Evolutionary conservation across 2,113 vertebrate species (phyloP), one percentile per base, ranked within the genome.

Genomic region (Nesogale talazaci): DNA sequence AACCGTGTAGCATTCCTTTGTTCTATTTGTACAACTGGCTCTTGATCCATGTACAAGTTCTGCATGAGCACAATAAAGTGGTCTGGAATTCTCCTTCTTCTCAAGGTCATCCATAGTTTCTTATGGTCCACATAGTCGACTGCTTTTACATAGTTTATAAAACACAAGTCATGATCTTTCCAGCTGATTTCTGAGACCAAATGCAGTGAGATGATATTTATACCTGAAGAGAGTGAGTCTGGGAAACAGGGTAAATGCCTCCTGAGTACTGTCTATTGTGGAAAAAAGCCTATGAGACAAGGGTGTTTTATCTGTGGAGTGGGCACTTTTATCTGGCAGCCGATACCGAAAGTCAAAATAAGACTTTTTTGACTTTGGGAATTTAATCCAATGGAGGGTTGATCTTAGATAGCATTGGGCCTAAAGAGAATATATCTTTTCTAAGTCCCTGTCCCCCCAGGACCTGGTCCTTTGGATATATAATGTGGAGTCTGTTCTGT

Each of bases 331-430:
- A 76, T 61, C 22, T 86, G 34, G 14, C 83, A 16, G 31, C 83
- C 89, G 67, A 74, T 81, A 83, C 91, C 20, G 74, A 80, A 85
- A 31, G 34, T 65, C 38, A 61, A 67, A 76, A 52, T 65, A 94
- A 87, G 31, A 31, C 19, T 87, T 88, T 89, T 80, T 22, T 86
- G 36, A 94, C 90, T 65, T 90, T 93, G 70, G 38, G 34, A 82
- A 81, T 42, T 82, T 91, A 84, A 87, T 83, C 5, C 17, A 88
- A 93, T 19, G 77, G 20, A 59, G 83, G 7, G 20, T 38, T 85
- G 25, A 70, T 63, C 89, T 87, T 72, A 86, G 17, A 61, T 67
- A 83, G 7, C 57, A 75, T 7, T 29, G 15, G 27, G 40, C 69
- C 75, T 11, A 1, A 52, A 80, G 52, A 36, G 29, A 79, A 69